Evolutionary conservation across 2,797 vertebrate species (phyloP).

Genomic region (Ataeniobius toweri): DNA sequence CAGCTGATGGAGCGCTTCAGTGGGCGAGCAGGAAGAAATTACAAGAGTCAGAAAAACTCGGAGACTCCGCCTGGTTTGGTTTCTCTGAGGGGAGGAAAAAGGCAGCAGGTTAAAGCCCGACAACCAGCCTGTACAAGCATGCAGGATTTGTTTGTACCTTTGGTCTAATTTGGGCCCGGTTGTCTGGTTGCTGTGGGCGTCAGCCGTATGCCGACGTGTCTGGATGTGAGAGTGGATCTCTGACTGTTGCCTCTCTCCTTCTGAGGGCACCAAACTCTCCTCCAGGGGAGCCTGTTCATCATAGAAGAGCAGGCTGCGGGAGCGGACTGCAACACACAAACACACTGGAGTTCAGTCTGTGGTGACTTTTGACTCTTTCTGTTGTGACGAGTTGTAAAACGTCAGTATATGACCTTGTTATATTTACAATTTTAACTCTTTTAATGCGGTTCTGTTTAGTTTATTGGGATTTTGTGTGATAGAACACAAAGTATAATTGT

Average conservation of each 20-base stretch:
- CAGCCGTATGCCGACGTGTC: conserved; percentile 85
- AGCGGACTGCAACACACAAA: conserved; percentile 87
- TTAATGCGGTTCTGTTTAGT: neutral
- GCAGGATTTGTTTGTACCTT: conserved; percentile 56
- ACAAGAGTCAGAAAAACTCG: conserved; percentile 60
- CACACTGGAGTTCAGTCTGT: conserved; percentile 4
- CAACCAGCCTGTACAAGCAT: accelerated
- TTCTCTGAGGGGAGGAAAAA: conserved; percentile 59
- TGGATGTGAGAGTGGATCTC: conserved; percentile 66
- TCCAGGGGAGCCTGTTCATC: conserved; percentile 88
- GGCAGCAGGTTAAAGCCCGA: conserved; percentile 10
- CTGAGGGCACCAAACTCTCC: conserved; percentile 84
- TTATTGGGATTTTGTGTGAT: neutral
- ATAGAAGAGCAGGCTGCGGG: conserved; percentile 95
- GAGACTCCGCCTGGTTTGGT: conserved; percentile 58
- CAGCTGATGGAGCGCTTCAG: conserved; percentile 4
- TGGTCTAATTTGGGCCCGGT: conserved; percentile 59
- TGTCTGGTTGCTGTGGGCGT: conserved; percentile 80
- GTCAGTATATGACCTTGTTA: neutral
- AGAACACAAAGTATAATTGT: neutral
- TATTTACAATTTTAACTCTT: neutral
- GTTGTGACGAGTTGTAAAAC: neutral
- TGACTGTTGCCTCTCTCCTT: conserved; percentile 74
- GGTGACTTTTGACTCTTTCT: neutral
- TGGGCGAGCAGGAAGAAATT: conserved; percentile 54